These are phyloP conservation scores for Prionailurus viverrinus DNA, from an alignment of 2,113 vertebrate genomes.

Conservation along the genomic window DNA sequence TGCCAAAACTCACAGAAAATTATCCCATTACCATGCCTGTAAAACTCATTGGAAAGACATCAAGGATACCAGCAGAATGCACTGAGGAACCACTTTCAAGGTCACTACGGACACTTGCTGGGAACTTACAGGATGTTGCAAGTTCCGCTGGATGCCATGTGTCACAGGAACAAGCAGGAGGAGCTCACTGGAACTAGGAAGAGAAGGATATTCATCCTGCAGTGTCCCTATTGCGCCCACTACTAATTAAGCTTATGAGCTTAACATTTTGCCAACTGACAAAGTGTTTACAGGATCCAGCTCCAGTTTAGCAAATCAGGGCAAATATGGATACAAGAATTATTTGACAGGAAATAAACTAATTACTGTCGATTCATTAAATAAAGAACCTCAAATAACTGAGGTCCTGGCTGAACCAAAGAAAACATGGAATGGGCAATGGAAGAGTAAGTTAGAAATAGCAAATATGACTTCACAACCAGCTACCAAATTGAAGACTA, in stretches of 20 bases:
- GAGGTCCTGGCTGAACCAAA: neutral
- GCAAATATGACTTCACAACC: neutral
- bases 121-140: neutral
- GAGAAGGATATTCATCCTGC: neutral
- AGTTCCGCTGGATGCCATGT: neutral
- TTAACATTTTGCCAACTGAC: neutral
- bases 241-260: neutral
- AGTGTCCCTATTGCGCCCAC: fast-evolving
- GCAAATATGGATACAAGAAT: neutral
- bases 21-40: neutral
- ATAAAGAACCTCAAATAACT: neutral
- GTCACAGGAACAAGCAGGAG: neutral
- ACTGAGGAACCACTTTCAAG: neutral
- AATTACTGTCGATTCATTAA: neutral
- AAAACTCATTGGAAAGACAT: neutral
- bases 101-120: neutral
- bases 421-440: neutral
- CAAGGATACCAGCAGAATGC: neutral
- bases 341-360: neutral
- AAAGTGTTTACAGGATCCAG: neutral
- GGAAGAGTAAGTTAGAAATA: neutral
- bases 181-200: neutral
- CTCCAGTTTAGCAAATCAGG: neutral
- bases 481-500: neutral
- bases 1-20: neutral